A percentile compares a stretch with the other conserved stretches of the same genome.
phyloP scores from a whole-genome alignment of 2,888 invertebrate genomes.

The Salticus scenicus region DNA sequence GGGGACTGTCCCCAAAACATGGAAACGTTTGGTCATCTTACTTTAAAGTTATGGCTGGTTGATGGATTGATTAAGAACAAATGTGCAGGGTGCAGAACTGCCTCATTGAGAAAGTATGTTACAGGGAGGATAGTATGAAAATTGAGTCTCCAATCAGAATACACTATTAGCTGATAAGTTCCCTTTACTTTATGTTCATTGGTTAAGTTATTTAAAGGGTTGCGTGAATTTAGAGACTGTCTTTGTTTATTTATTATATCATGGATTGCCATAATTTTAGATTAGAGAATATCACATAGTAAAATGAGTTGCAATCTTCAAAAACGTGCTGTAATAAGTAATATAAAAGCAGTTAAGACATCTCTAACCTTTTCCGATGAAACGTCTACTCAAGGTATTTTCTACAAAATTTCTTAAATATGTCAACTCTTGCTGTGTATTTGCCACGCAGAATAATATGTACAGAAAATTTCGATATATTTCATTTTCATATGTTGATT shows the following conservation, averaged over 20 bases:
- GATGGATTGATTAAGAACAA: no score
- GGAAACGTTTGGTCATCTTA: no score
- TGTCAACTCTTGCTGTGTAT: not conserved
- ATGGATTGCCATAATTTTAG: not conserved
- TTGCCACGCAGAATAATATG: not conserved
- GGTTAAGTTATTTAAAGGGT: no score
- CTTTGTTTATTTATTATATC: slow-evolving; percentile 5
- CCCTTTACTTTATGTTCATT: no score
- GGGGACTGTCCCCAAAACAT: no score
- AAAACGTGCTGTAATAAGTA: slow-evolving; percentile 47
- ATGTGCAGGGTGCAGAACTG: no score
- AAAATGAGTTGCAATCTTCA: slow-evolving; percentile 64
- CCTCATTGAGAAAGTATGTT: no score
- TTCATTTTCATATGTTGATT: not conserved
- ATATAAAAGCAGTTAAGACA: slow-evolving; percentile 46
- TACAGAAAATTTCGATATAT: not conserved
- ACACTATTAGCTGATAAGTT: no score
- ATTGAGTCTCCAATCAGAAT: no score
- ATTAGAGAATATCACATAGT: not conserved
- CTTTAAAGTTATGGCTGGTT: no score
- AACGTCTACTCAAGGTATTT: slow-evolving; percentile 36
- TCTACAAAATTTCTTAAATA: not conserved
- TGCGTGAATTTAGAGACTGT: not conserved
- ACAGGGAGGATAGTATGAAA: no score
- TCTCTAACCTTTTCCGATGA: slow-evolving; percentile 52